Evolutionary conservation across 2,797 vertebrate species (phyloP).

Genomic region (Phataginus tetradactyla): DNA sequence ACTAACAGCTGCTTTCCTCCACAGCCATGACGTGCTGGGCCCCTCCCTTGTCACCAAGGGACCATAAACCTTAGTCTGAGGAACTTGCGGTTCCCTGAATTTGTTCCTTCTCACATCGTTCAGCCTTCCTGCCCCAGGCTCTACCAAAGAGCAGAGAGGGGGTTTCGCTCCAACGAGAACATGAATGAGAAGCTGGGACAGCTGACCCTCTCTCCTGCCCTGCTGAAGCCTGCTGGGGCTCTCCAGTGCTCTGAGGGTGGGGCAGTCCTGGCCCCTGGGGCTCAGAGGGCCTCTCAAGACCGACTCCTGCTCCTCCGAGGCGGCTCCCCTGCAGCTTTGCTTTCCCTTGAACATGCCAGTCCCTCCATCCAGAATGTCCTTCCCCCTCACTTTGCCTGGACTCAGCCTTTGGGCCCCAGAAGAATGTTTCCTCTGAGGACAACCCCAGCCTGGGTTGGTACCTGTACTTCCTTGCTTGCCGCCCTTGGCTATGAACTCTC

Average conservation of each 20-base stretch:
- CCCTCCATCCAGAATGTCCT: neutral
- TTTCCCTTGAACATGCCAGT: accelerated
- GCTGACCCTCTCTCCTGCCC: neutral
- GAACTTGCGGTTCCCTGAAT: neutral
- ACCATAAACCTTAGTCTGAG: neutral
- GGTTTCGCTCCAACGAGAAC: neutral
- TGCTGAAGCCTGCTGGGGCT: neutral
- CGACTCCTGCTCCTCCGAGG: accelerated
- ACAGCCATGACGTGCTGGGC: accelerated
- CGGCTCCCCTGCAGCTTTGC: neutral
- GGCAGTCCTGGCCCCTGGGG: accelerated
- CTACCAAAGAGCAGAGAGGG: neutral
- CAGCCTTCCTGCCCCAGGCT: neutral
- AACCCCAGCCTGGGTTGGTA: neutral
- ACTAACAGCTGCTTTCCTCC: neutral
- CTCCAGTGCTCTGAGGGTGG: neutral
- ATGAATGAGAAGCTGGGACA: neutral
- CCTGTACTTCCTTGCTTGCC: accelerated
- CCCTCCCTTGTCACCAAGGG: neutral
- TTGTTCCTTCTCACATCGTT: no score
- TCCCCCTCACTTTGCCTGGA: neutral
- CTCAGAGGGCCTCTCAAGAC: neutral
- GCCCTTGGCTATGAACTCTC: neutral
- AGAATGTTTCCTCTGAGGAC: accelerated
- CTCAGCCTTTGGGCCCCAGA: accelerated